Evolutionary conservation across 2,888 invertebrate genomes (phyloP).

Genomic region (Drosophila colorata): DNA sequence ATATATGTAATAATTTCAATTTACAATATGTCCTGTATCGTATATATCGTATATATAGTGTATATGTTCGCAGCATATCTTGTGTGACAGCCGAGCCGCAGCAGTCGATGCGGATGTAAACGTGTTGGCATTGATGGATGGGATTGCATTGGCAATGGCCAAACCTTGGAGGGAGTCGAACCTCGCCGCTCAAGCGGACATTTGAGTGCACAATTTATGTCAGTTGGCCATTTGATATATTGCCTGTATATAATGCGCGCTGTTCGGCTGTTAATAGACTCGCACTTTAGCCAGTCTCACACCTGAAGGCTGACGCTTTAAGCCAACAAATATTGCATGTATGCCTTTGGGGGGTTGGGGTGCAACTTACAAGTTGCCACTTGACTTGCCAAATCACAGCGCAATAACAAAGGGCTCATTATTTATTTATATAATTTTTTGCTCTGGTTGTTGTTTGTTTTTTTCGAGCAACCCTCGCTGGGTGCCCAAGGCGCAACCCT

Average conservation of each 20-base stretch:
- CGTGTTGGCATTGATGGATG: slow-evolving; percentile 78
- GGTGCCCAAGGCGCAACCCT: slow-evolving; percentile 33
- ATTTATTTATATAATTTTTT: slow-evolving; percentile 67
- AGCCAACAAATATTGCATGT: slow-evolving; percentile 2
- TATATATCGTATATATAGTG: slow-evolving; percentile 13
- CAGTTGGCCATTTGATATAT: slow-evolving; percentile 69
- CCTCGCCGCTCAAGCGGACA: slow-evolving; percentile 37
- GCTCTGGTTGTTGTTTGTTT: slow-evolving; percentile 24
- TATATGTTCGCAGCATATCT: slow-evolving; percentile 45
- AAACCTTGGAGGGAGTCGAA: slow-evolving; percentile 12
- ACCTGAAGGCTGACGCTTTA: slow-evolving; percentile 3
- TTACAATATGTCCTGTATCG: slow-evolving; percentile 58
- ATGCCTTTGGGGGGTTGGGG: neutral
- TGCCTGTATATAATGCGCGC: slow-evolving; percentile 33
- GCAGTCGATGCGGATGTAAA: slow-evolving; percentile 41
- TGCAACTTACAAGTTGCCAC: slow-evolving; percentile 39
- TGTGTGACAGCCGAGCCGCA: slow-evolving; percentile 45
- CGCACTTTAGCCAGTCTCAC: slow-evolving; percentile 13
- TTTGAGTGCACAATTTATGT: slow-evolving; percentile 75
- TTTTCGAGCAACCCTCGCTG: slow-evolving; percentile 50
- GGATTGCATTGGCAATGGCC: slow-evolving; percentile 31
- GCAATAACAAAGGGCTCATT: slow-evolving; percentile 68
- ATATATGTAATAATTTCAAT: slow-evolving; percentile 72
- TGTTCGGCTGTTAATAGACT: slow-evolving; percentile 47
- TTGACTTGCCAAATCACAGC: slow-evolving; percentile 72